Evolutionary conservation across 2,113 vertebrate genomes (phyloP), one percentile per base, ranked within the genome.

Genomic region (Grallaria varia): DNA sequence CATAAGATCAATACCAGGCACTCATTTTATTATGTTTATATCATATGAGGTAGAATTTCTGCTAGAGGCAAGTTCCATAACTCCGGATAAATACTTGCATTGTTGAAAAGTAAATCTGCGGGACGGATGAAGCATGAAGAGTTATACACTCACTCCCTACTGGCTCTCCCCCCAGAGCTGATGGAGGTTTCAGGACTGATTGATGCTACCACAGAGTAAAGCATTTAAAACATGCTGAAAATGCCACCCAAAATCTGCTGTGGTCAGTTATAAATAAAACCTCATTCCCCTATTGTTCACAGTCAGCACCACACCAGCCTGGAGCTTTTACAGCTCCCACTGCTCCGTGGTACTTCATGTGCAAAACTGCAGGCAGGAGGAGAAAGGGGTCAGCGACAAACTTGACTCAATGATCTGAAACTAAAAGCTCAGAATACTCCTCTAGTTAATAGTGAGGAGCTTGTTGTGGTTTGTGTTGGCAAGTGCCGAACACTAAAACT

Each of bases 41-140:
- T 49, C 64, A 74, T 10, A 63, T 1, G 1, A n/a, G 15, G 63
- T 50, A 71, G 76, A 80, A 71, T 80, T 92, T 84, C 83, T 77
- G 59, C 72, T 47, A 63, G 50, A 77, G 59, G 63, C 25, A 86
- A 50, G 63, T 71, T 84, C 76, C 73, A 76, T 90, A 92, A 96
- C 92, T 95, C 79, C 64, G 59, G 63, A 47, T 71, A 88, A 75
- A 90, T 50, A 74, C 85, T 71, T 86, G 37, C 42, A 63, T 68
- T 86, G 86, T 42, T 69, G 72, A 62, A 62, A 88, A 93, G 82
- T 69, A 94, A 86, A 88, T 84, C 45, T 90, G 68, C 59, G 67
- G 64, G 72, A 62, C 39, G 72, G 79, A 84, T 56, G 39, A 68
- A 71, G 49, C 23, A 25, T 68, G 63, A 84, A 75, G 95, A 47